Conservation (phyloP, 2,797 vertebrate genomes). For the Meriones psammophilus region DNA sequence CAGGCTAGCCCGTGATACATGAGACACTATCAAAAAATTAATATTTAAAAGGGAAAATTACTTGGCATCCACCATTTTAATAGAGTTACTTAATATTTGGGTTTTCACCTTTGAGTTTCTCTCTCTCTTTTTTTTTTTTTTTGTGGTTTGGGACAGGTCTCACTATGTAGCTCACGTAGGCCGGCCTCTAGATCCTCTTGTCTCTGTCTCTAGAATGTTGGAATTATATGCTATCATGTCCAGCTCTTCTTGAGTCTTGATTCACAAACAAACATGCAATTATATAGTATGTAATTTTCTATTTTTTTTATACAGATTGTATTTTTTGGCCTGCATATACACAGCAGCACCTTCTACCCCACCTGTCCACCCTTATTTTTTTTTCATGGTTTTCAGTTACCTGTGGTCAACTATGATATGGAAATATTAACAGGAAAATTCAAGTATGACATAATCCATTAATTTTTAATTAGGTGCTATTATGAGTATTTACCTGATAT, state of each 20-base stretch:
- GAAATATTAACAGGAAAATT: constrained; percentile 28
- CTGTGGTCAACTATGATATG: neutral
- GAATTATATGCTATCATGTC: neutral
- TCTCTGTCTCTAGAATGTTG: neutral
- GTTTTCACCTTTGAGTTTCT: constrained; percentile 39
- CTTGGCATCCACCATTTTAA: constrained; percentile 6
- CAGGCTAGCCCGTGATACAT: neutral
- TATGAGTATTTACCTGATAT: neutral
- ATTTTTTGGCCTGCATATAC: constrained; percentile 31
- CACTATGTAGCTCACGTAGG: neutral
- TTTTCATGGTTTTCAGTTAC: neutral
- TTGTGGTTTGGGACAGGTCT: neutral
- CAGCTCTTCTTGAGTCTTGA: neutral
- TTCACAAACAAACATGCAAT: neutral
- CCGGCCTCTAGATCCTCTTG: neutral
- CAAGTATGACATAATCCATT: neutral
- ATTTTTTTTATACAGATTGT: constrained; percentile 28
- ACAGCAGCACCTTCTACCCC: neutral
- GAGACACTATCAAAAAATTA: neutral
- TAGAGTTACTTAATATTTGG: neutral
- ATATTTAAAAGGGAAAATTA: constrained; percentile 64
- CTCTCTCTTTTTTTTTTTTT: neutral
- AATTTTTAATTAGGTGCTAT: neutral
- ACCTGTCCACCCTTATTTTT: neutral
- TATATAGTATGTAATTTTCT: constrained; percentile 20